These are phyloP conservation scores for Leptinotarsa lineolata DNA, from an alignment of 1,140 invertebrate genomes.

Conservation along the genomic window DNA sequence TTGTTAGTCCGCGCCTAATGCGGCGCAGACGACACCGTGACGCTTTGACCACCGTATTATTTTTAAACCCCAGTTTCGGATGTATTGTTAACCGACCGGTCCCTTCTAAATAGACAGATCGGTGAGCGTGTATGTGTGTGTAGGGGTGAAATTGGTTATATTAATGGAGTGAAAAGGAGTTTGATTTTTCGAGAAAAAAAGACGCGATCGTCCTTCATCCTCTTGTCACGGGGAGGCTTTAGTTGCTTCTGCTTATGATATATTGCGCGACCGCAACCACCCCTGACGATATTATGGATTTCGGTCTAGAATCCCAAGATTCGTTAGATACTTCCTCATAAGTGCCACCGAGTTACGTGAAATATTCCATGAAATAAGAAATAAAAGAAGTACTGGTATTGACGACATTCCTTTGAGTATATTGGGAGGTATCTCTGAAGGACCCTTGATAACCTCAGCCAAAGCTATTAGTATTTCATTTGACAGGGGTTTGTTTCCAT, in stretches of 20 bases:
- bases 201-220: background rate
- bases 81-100: constrained; percentile 30
- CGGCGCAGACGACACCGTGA: constrained; percentile 29
- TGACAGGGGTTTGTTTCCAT: no score
- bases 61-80: constrained; percentile 32
- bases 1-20: constrained; percentile 30
- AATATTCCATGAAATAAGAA: no score
- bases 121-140: constrained; percentile 7
- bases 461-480: no score
- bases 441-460: no score
- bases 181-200: constrained; percentile 24
- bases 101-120: constrained; percentile 34
- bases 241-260: constrained; percentile 4
- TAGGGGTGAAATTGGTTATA: constrained; percentile 26
- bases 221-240: constrained; percentile 13
- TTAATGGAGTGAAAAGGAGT: constrained; percentile 25
- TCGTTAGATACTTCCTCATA: no score
- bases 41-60: constrained; percentile 33
- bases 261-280: background rate
- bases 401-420: no score
- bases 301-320: no score
- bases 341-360: no score
- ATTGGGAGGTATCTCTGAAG: no score
- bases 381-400: no score
- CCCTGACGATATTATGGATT: background rate